Conservation (phyloP, 2,888 invertebrate species). For the Candidula unifasciata region DNA sequence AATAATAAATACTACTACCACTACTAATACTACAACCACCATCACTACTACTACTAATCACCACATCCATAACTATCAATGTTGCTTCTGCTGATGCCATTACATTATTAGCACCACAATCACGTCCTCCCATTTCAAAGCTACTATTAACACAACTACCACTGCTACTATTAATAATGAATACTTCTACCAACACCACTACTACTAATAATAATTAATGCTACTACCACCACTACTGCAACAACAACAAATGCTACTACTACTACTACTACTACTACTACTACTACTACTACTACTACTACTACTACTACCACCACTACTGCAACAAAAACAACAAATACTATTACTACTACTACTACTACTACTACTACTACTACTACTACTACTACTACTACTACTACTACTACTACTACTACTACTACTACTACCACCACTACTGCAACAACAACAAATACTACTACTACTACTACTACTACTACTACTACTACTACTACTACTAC, state of each 20-base stretch:
- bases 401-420: slow-evolving; percentile 8
- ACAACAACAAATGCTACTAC: background rate
- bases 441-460: background rate
- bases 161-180: background rate
- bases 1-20: background rate
- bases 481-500: background rate
- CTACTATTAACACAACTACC: background rate
- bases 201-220: background rate
- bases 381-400: background rate
- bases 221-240: background rate
- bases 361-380: background rate
- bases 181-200: background rate
- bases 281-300: slow-evolving; percentile 8
- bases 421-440: background rate
- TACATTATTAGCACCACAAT: background rate
- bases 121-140: background rate
- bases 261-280: slow-evolving; percentile 8
- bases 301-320: background rate
- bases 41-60: background rate
- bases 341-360: slow-evolving; percentile 1
- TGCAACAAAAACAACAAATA: background rate
- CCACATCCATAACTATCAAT: background rate
- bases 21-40: background rate
- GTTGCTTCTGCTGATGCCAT: background rate
- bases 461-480: background rate